Evolutionary conservation across 64 coral and sea anemone genomes (phyloP).

Genomic region (Acropora tenuis): DNA sequence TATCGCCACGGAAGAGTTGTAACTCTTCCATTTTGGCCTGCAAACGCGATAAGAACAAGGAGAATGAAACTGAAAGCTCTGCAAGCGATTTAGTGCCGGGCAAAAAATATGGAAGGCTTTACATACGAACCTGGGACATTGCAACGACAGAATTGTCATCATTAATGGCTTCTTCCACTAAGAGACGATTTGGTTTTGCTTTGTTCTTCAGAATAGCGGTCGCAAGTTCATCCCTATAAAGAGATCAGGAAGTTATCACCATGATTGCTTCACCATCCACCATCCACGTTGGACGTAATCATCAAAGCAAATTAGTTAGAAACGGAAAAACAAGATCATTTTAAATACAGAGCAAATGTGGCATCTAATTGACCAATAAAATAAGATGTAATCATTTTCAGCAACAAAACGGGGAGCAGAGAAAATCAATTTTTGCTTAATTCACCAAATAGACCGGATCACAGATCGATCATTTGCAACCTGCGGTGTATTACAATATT

Average conservation of each 20-base stretch:
- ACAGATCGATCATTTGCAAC: neutral
- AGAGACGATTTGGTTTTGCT: constrained; percentile 88
- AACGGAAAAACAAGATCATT: too few species aligned
- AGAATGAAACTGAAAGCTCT: constrained; percentile 17
- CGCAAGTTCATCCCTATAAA: constrained; percentile 90
- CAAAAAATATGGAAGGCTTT: neutral
- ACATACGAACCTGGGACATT: constrained; percentile 90
- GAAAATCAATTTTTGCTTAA: too few species aligned
- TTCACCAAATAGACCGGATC: neutral
- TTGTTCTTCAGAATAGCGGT: constrained; percentile 99
- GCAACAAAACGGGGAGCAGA: too few species aligned
- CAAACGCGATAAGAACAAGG: constrained; percentile 4
- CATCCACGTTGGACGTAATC: neutral
- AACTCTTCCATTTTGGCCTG: constrained; percentile 98
- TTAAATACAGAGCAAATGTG: too few species aligned
- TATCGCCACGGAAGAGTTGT: constrained; percentile 96
- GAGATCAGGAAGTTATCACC: constrained; percentile 59
- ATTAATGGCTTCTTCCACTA: constrained; percentile 97
- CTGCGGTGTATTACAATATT: neutral
- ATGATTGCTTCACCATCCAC: neutral
- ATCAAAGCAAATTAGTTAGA: too few species aligned
- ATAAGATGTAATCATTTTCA: neutral
- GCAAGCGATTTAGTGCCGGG: neutral
- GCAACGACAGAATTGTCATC: constrained; percentile 99
- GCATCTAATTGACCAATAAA: neutral